These are phyloP conservation scores for Idaea straminata DNA, from an alignment of 2,888 invertebrate genomes.

Conservation along the genomic window DNA sequence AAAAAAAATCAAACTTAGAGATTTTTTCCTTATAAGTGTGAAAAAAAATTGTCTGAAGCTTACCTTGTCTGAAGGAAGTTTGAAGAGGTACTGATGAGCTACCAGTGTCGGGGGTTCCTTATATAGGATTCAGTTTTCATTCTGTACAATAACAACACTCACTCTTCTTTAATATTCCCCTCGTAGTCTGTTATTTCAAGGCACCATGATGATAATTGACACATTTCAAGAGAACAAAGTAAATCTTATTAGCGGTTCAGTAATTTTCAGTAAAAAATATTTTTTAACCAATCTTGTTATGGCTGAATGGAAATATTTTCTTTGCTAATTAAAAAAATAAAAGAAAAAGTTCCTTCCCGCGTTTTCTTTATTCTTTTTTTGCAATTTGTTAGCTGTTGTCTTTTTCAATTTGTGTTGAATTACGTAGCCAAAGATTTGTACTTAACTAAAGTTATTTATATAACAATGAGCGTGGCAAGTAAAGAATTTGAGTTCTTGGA, in stretches of 20 bases:
- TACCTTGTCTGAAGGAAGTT: slow-evolving; percentile 28
- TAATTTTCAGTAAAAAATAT: slow-evolving; percentile 32
- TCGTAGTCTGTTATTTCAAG: slow-evolving; percentile 47
- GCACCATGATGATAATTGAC: slow-evolving; percentile 65
- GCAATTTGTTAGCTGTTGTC: not conserved
- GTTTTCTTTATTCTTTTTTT: slow-evolving; percentile 3
- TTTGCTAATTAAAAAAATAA: slow-evolving; percentile 11
- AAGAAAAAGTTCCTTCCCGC: slow-evolving; percentile 9
- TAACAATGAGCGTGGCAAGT: slow-evolving; percentile 29
- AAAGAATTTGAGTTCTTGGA: slow-evolving; percentile 63
- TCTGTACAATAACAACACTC: slow-evolving; percentile 52
- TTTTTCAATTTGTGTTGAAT: not conserved
- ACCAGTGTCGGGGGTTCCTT: slow-evolving; percentile 42
- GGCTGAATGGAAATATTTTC: not conserved
- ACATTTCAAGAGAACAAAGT: slow-evolving; percentile 56
- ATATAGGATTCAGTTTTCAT: slow-evolving; percentile 47
- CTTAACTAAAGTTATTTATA: not conserved
- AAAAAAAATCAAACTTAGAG: not conserved
- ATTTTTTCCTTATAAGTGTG: not conserved
- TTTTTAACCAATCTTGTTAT: not conserved
- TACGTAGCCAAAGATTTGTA: not conserved
- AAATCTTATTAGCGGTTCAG: slow-evolving; percentile 53
- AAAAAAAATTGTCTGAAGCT: slow-evolving; percentile 11
- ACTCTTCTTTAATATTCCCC: slow-evolving; percentile 77
- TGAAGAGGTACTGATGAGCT: slow-evolving; percentile 41